Evolutionary conservation across 2,113 vertebrate genomes (phyloP), one percentile per base, ranked within the genome.

Genomic region (Telmatochromis brachygnathus): DNA sequence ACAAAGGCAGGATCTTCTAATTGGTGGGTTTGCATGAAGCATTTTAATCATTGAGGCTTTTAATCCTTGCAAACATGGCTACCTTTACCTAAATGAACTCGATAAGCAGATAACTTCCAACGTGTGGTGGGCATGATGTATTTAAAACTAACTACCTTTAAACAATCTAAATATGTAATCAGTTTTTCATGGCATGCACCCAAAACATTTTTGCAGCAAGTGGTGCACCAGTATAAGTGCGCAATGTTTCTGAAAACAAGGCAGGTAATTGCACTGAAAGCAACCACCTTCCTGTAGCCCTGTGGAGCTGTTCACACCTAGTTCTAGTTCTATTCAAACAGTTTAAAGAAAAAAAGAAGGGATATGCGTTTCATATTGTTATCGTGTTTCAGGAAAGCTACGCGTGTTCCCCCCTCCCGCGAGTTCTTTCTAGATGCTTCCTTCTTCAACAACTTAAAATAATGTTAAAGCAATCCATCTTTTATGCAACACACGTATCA

Each of bases 211-310:
- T 84, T 1, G 7, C 19, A 7, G 19, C 14, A 26, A 23, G 21
- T n/a, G 17, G 55, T 42, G 55, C 21, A 49, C 14, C 0, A n/a
- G 19, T 12, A 9, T 28, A 54, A 21, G 2, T 0, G 0, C 0
- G 21, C 60, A 37, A 37, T 1, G 33, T 65, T 37, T 65, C 60
- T 37, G 39, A 11, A 73, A 73, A 45, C 8, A 17, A 73, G 21
- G 21, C 68, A 45, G 68, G 68, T 73, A 45, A 73, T 3, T 17
- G 21, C 37, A 73, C n/a, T 10, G 21, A 45, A 45, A 26, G 39
- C 14, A 26, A 0, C 8, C 68, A 28, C 68, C 37, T 17, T 45
- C 39, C 37, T 45, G 68, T 17, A 73, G 13, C 68, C 68, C 13
- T 7, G 39, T 73, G 39, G 21, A 10, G 21, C 21, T 45, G 68